Percentiles rank a stretch among this genome's conserved stretches.
These are phyloP conservation scores for Globia sparganii DNA, from an alignment of 2,888 invertebrate species.

Conservation along the genomic window DNA sequence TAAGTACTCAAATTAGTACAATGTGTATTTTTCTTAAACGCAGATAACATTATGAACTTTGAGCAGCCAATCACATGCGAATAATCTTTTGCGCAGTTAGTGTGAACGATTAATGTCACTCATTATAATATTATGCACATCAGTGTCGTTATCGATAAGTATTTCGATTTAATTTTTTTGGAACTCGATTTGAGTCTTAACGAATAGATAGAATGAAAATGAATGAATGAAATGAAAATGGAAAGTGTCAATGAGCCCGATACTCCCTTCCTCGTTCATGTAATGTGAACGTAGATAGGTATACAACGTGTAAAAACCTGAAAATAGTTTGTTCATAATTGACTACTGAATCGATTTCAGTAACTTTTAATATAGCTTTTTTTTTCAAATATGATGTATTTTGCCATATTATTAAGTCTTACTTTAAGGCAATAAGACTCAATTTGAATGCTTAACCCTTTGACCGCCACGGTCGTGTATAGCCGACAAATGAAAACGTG, in stretches of 20 bases:
- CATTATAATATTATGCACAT: slow-evolving; percentile 30
- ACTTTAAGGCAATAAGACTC: too few relatives aligned
- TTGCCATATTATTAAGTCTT: too few relatives aligned
- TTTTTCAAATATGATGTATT: too few relatives aligned
- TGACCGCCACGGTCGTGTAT: too few relatives aligned
- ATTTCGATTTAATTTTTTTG: slow-evolving; percentile 8
- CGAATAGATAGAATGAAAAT: background rate
- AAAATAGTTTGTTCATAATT: too few relatives aligned
- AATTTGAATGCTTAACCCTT: too few relatives aligned
- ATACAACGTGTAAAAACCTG: too few relatives aligned
- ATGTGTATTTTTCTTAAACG: slow-evolving; percentile 32
- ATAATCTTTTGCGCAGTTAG: slow-evolving; percentile 55
- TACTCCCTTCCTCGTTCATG: background rate
- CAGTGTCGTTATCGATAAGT: slow-evolving; percentile 2
- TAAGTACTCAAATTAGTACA: slow-evolving; percentile 35
- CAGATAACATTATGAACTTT: slow-evolving; percentile 56
- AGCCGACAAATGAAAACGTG: too few relatives aligned
- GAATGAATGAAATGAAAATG: too few relatives aligned
- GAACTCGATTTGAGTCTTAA: background rate
- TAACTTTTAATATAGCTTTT: too few relatives aligned
- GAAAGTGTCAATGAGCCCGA: background rate
- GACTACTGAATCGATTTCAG: too few relatives aligned
- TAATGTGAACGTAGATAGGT: background rate
- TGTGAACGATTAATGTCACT: slow-evolving; percentile 39
- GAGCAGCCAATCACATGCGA: slow-evolving; percentile 37